Base-by-base conservation (phyloP, 2,888 invertebrate species). In the Dichetophora obliterata region DNA sequence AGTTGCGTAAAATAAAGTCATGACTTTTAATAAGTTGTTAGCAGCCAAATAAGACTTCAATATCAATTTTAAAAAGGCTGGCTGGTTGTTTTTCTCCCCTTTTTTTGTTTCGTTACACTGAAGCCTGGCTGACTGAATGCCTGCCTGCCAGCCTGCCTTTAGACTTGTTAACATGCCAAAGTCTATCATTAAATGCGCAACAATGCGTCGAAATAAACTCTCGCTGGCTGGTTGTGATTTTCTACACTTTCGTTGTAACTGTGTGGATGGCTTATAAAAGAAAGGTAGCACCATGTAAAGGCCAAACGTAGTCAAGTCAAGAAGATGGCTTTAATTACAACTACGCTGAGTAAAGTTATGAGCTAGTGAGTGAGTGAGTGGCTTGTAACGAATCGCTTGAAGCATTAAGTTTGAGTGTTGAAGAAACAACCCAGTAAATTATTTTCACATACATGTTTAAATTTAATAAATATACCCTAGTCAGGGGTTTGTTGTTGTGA, bases 311-410 rank as follows among this genome's bases (percentile, higher is more conserved):
- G 59, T 24, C 31, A 43, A 37, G 31, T 61, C 52, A 37, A 66
- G 75, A 75, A 75, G 75, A 43, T 75, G 75, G 22, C 75, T 75
- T 75, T 75, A 75, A 75, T 75, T 75, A 75, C 75, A 66, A 16
- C 54, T 52, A 50, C 65, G 61, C 14, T 37, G 31, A n/a, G 5
- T 27, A 37, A 11, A 16, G 19, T 65, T 65, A 16, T 27, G 24
- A 34, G 4, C 31, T 3, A 14, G 27, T 63, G 16, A 63, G 27
- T 63, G 63, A 63, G 27, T 63, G 27, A 63, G 16, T 63, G 31
- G 16, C 14, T 11, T n/a, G n/a, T 5, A 16, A 61, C 34, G 72
- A 50, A 72, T 63, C 50, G 31, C 11, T 61, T 54, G 6, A 54
- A 22, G 19, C 22, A 19, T 5, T 6, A 43, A 43, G n/a, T 19